Conservation (phyloP, 2,888 invertebrate genomes). For the Sarcophaga variegata region DNA sequence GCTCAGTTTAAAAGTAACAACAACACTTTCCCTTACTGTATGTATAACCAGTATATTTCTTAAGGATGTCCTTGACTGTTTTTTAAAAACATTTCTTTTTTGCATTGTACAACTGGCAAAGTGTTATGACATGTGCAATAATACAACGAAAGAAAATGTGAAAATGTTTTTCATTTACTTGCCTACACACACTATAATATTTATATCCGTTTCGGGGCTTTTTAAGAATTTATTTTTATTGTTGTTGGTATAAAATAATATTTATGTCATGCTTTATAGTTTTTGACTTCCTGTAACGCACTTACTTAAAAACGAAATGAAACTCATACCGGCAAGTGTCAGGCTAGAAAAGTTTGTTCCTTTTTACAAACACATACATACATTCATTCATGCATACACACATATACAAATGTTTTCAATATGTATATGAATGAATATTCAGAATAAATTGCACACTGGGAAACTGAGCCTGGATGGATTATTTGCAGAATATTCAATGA, state of each 20-base stretch:
- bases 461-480: too few relatives aligned
- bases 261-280: slow-evolving; percentile 42
- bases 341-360: slow-evolving; percentile 40
- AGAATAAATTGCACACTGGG: too few relatives aligned
- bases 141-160: not conserved
- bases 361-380: not conserved
- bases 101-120: not conserved
- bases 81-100: slow-evolving; percentile 24
- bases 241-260: slow-evolving; percentile 27
- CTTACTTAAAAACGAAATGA: slow-evolving; percentile 3
- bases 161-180: slow-evolving; percentile 8
- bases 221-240: not conserved
- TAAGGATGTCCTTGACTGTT: slow-evolving; percentile 58
- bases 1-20: slow-evolving; percentile 33
- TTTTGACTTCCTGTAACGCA: slow-evolving; percentile 29
- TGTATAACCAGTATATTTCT: not conserved
- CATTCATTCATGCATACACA: not conserved
- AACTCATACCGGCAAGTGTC: slow-evolving; percentile 43
- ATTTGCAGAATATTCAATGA: too few relatives aligned
- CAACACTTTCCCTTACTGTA: not conserved
- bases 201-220: not conserved
- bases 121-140: not conserved
- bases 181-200: slow-evolving; percentile 14
- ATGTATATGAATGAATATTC: too few relatives aligned
- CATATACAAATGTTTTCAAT: not conserved